Conservation (phyloP, 1,140 invertebrate species). For the Caenorhabditis elegans region WBcel235 BX284604.4:13278001-13278500, state of each 20-base stretch:
- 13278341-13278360: constrained; percentile 90
- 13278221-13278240: constrained; percentile 72
- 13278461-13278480: constrained; percentile 72
- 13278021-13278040: too few relatives aligned
- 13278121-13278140: too few relatives aligned
- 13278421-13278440: constrained; percentile 89
- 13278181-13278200: too few relatives aligned
- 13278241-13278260: constrained; percentile 84
- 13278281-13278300: constrained; percentile 95
- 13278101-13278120: too few relatives aligned
- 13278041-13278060: too few relatives aligned
- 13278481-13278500: too few relatives aligned
- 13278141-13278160: too few relatives aligned
- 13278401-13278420: constrained; percentile 88
- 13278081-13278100: too few relatives aligned
- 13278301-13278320: constrained; percentile 95
- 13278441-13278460: constrained; percentile 97
- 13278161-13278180: too few relatives aligned
- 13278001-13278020: too few relatives aligned
- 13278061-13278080: too few relatives aligned
- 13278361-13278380: constrained; percentile 98
- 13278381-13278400: constrained; percentile 99
- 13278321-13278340: constrained; percentile 92
- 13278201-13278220: too few relatives aligned
- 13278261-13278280: constrained; percentile 90